Conservation (phyloP, 2,888 invertebrate species). For the Rhagium mordax region DNA sequence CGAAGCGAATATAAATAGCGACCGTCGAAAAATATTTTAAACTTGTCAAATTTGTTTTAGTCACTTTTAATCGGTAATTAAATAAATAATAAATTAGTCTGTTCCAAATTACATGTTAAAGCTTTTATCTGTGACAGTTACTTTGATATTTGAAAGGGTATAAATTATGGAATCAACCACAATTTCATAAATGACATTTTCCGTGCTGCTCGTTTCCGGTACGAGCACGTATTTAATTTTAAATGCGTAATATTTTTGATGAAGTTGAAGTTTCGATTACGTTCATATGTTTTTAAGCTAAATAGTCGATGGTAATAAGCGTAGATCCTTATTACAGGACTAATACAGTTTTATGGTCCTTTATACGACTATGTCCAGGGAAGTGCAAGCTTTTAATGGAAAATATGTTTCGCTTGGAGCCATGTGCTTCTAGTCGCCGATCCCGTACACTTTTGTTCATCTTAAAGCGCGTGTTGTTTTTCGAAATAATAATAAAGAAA, state of each 20-base stretch:
- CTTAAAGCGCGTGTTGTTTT: too few species aligned
- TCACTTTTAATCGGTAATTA: constrained; percentile 49
- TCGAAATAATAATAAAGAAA: too few species aligned
- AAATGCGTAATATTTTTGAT: neutral
- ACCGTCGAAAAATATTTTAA: constrained; percentile 42
- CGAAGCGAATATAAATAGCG: neutral
- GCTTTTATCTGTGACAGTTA: constrained; percentile 56
- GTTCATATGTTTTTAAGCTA: neutral
- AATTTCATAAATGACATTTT: constrained; percentile 61
- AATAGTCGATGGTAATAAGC: neutral
- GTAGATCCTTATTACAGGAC: neutral
- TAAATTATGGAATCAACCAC: constrained; percentile 59
- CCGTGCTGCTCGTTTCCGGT: constrained; percentile 51
- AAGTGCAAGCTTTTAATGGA: neutral
- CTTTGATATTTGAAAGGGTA: constrained; percentile 57
- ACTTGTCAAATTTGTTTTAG: constrained; percentile 39
- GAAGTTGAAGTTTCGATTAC: neutral
- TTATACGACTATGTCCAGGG: neutral
- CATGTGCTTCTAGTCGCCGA: neutral
- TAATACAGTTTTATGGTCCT: neutral
- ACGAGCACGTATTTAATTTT: constrained; percentile 6
- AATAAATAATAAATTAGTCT: constrained; percentile 56
- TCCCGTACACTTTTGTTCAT: neutral
- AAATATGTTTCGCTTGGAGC: neutral
- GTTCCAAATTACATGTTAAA: constrained; percentile 53